phyloP scores from a whole-genome alignment of 1,140 invertebrate genomes.

The Euura lappo region DNA sequence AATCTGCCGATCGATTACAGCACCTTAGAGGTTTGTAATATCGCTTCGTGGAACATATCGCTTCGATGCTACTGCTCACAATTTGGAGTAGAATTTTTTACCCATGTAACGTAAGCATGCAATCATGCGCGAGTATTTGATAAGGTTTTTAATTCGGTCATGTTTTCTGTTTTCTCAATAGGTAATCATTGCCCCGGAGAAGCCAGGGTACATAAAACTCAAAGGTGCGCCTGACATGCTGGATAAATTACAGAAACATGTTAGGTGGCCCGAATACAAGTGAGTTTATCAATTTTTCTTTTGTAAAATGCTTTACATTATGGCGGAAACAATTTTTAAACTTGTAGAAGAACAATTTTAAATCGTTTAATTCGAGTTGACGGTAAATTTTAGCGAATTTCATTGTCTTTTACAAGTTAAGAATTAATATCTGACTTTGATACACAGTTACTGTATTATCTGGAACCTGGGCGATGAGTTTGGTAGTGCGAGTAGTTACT shows the following conservation, averaged over 20 bases:
- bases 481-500: too few species aligned
- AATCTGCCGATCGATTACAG: constrained; percentile 51
- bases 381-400: too few species aligned
- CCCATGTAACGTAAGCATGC: constrained; percentile 42
- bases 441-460: too few species aligned
- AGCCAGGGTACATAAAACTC: neutral
- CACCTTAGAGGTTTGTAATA: constrained; percentile 39
- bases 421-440: too few species aligned
- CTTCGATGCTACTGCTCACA: constrained; percentile 48
- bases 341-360: too few species aligned
- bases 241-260: neutral
- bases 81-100: constrained; percentile 44
- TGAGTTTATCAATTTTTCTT: neutral
- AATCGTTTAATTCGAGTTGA: too few species aligned
- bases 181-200: neutral
- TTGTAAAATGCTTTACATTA: too few species aligned
- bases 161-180: neutral
- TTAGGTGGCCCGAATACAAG: constrained; percentile 11
- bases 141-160: neutral
- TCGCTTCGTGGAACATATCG: constrained; percentile 30
- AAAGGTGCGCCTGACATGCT: neutral
- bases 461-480: too few species aligned
- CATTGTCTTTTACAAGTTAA: too few species aligned
- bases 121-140: neutral
- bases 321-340: too few species aligned